These are phyloP conservation scores for Drosophila mauritiana DNA, from an alignment of 1,140 invertebrate genomes.

Conservation along the genomic window DNA sequence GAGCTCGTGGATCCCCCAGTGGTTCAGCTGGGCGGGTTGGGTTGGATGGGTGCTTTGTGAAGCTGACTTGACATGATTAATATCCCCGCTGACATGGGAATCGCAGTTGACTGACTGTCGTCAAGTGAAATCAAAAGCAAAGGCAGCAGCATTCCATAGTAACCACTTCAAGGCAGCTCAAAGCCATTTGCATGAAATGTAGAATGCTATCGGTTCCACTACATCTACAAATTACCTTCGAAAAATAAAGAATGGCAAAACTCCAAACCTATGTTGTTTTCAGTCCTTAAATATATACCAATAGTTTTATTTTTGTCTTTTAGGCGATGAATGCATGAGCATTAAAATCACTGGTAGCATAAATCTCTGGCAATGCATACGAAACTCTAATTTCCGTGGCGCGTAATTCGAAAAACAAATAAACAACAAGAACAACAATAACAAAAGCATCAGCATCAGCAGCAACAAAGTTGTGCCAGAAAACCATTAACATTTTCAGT, in stretches of 20 bases:
- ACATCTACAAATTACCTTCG: no score
- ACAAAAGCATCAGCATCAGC: conserved; percentile 31
- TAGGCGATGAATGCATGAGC: conserved; percentile 21
- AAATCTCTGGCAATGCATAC: conserved; percentile 37
- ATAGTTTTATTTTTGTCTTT: conserved; percentile 25
- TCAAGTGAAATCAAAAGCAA: conserved; percentile 81
- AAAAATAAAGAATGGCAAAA: neutral
- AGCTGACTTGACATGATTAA: conserved; percentile 80
- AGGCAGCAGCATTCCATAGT: neutral
- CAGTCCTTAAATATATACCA: neutral
- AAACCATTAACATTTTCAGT: conserved; percentile 69
- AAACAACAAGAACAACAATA: conserved; percentile 38
- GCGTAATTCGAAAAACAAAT: conserved; percentile 59
- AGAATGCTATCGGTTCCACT: no score
- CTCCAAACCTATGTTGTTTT: neutral
- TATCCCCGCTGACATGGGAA: conserved; percentile 74
- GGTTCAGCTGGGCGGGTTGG: conserved; percentile 30
- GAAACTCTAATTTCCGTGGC: conserved; percentile 57
- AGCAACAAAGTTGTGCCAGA: conserved; percentile 31
- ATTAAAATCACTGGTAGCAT: conserved; percentile 42
- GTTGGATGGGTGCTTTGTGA: conserved; percentile 43
- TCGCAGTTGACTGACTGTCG: conserved; percentile 78
- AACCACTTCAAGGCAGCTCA: conserved; percentile 12
- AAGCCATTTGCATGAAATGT: conserved; percentile 14
- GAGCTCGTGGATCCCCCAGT: conserved; percentile 19